Conservation (phyloP, 1,140 invertebrate genomes). For the Euwallacea similis region DNA sequence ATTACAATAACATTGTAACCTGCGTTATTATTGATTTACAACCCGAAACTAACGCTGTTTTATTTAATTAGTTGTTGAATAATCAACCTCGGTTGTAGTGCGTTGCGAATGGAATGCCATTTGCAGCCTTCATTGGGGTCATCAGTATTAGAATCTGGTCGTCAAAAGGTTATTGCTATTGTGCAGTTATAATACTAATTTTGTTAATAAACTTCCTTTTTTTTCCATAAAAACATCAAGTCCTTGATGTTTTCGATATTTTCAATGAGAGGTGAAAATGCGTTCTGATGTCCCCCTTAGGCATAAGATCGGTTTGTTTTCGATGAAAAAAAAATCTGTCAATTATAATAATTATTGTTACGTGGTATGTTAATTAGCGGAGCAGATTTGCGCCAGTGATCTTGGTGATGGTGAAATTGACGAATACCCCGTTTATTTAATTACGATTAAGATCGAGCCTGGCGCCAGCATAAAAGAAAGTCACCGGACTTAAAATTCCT, state of each 20-base stretch:
- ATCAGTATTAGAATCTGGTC: neutral
- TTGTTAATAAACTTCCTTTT: neutral
- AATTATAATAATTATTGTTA: slow-evolving; percentile 7
- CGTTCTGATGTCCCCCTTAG: no score
- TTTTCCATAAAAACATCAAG: neutral
- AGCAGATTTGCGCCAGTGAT: slow-evolving; percentile 19
- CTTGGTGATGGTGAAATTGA: slow-evolving; percentile 22
- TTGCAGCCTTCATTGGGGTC: slow-evolving; percentile 7
- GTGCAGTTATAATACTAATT: slow-evolving; percentile 8
- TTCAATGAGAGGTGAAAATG: no score
- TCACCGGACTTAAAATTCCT: neutral
- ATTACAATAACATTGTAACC: slow-evolving; percentile 7
- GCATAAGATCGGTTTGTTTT: neutral
- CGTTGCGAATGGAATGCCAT: neutral
- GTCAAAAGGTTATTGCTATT: neutral
- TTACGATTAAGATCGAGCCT: slow-evolving; percentile 13
- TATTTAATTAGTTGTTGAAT: slow-evolving; percentile 10
- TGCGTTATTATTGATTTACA: slow-evolving; percentile 7
- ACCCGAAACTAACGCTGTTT: slow-evolving; percentile 3
- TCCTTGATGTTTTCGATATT: no score
- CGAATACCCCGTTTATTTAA: slow-evolving; percentile 20
- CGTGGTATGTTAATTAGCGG: slow-evolving; percentile 19
- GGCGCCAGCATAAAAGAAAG: slow-evolving; percentile 17
- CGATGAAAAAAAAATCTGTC: neutral
- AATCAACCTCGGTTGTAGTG: neutral